phyloP scores from a whole-genome alignment of 2,888 invertebrate species.

The Nomada fabriciana region DNA sequence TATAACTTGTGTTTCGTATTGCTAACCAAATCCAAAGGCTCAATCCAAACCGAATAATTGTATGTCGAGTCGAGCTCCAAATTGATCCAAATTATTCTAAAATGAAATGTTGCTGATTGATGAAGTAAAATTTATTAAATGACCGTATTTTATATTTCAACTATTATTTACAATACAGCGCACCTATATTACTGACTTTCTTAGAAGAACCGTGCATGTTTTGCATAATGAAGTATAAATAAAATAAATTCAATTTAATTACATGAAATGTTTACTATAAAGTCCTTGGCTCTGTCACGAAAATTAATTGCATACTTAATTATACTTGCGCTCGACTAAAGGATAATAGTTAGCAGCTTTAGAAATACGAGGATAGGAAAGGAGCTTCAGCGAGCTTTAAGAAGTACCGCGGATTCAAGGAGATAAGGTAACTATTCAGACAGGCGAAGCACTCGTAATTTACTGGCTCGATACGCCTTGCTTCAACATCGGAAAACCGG shows the following conservation, averaged over 20 bases:
- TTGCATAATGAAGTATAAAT: too few relatives aligned
- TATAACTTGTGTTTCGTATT: conserved; percentile 22
- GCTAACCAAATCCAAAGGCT: neutral
- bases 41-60: too few relatives aligned
- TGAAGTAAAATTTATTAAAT: too few relatives aligned
- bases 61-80: too few relatives aligned
- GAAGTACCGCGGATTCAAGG: conserved; percentile 47
- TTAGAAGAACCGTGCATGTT: too few relatives aligned
- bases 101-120: too few relatives aligned
- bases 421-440: conserved; percentile 49
- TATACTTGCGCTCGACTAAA: neutral
- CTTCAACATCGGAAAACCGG: conserved; percentile 30
- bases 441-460: conserved; percentile 46
- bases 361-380: conserved; percentile 4
- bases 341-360: neutral
- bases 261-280: too few relatives aligned
- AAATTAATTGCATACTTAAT: neutral
- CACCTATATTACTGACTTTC: too few relatives aligned
- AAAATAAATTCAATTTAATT: too few relatives aligned
- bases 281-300: neutral
- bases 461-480: conserved; percentile 45
- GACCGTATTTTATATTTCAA: too few relatives aligned
- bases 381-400: conserved; percentile 57
- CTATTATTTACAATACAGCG: too few relatives aligned
- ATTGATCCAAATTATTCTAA: too few relatives aligned